Evolutionary conservation across 2,797 vertebrate genomes (phyloP).

Genomic region (Delichon dasypus): DNA sequence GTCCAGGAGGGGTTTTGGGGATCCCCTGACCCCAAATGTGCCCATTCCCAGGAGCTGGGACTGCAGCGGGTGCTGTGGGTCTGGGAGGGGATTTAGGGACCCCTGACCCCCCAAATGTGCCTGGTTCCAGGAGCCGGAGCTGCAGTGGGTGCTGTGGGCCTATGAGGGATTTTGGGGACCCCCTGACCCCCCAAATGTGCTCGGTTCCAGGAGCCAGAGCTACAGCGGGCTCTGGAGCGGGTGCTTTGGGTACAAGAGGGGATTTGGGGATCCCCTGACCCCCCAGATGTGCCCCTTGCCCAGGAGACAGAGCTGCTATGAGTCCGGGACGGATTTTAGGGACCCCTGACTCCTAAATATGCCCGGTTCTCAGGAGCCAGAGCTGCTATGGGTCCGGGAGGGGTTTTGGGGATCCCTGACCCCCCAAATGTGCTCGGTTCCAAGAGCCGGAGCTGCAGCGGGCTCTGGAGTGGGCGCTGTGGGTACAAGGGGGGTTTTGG

Average conservation of each 20-base stretch:
- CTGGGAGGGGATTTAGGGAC: background rate
- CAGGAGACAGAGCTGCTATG: background rate
- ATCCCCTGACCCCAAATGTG: too few species aligned
- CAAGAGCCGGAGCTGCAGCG: background rate
- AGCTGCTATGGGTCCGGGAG: too few species aligned
- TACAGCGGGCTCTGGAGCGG: background rate
- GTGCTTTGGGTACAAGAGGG: accelerated
- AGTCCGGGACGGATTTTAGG: background rate
- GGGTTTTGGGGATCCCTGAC: too few species aligned
- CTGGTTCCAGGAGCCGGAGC: too few species aligned
- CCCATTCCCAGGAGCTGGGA: background rate
- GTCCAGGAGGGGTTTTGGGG: too few species aligned
- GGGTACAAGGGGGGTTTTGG: accelerated
- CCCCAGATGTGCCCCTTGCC: background rate
- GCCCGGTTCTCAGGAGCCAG: too few species aligned
- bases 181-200: background rate
- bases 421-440: background rate
- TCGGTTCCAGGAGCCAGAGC: accelerated
- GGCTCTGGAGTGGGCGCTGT: background rate
- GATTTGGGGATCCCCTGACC: too few species aligned
- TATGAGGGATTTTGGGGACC: background rate
- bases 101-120: too few species aligned
- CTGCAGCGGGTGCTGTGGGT: background rate
- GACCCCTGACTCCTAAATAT: too few species aligned
- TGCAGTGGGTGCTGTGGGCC: background rate